A percentile compares a stretch with the other conserved stretches of the same genome.
Evolutionary conservation across 2,797 vertebrate species (phyloP).

Genomic region (Glyptemys insculpta): DNA sequence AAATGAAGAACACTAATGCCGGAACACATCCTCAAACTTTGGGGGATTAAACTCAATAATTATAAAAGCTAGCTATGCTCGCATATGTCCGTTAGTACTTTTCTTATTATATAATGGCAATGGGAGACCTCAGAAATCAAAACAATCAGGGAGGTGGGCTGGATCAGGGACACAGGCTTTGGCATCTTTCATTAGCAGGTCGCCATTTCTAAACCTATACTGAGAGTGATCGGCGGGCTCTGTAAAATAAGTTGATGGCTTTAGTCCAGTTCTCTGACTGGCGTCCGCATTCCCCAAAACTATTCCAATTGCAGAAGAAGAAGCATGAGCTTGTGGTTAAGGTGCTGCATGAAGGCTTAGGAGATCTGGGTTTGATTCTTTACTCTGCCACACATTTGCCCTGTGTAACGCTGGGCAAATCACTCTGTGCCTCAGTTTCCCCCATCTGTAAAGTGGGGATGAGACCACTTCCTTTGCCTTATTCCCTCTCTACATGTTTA

Average conservation of each 20-base stretch:
- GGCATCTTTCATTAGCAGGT: neutral
- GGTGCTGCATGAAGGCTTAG: neutral
- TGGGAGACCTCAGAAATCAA: neutral
- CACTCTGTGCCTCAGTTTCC: neutral
- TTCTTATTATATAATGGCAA: neutral
- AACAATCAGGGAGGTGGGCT: accelerated
- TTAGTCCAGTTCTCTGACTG: neutral
- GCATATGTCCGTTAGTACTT: constrained; percentile 31
- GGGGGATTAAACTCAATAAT: constrained; percentile 49
- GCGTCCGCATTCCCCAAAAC: neutral
- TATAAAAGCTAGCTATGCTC: constrained; percentile 55
- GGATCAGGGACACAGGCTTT: neutral
- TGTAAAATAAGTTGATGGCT: neutral
- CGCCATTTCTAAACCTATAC: neutral
- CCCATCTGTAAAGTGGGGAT: neutral
- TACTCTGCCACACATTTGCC: neutral
- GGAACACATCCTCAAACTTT: constrained; percentile 46
- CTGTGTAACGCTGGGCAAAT: neutral
- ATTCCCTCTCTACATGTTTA: neutral
- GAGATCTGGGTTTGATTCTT: neutral
- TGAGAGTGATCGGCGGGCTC: neutral
- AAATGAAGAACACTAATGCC: constrained; percentile 81
- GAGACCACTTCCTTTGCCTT: neutral
- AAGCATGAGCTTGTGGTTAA: neutral
- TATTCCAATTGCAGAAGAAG: neutral